Base-by-base conservation (phyloP, 2,113 vertebrate species). In the Anas platyrhynchos region DNA sequence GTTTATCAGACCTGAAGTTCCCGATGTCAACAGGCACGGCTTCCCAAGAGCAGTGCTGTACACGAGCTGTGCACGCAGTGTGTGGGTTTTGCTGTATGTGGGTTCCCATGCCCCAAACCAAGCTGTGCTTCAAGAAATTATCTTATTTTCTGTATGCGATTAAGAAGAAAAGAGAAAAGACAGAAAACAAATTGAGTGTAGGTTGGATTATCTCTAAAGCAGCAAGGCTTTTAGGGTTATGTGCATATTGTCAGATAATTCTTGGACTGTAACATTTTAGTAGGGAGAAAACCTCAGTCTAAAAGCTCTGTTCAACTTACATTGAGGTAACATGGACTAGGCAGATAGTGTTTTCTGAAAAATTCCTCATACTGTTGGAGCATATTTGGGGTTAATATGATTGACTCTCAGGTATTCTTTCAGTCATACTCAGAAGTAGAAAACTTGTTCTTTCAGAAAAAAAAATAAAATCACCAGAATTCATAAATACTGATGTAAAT, bases 171-270 rank as follows among this genome's bases (percentile, higher is more conserved):
- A 54, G 31, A 85, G 26, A 65, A 9, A 69, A 62, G 20, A 22
- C 11, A 36, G 44, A 68, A 79, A 63, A 16, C 4, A 11, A 76
- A 32, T 50, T 11, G 34, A 34, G 7, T 12, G 34, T 67, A 18
- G 7, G 59, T 68, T 79, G 23, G 9, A 13, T 79, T 83, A 31
- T 65, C 62, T 76, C 27, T 54, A n/a, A 75, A 72, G 29, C 50
- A 75, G 38, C 31, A 48, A 56, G 36, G 6, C 26, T 89, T 87
- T 89, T 71, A 55, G 26, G 38, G 62, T 3, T 44, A 32, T 56
- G 79, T 61, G 25, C 86, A 63, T 66, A 18, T 9, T 66, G n/a
- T 74, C 75, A 86, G 56, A 82, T 67, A 38, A 63, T 93, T 95
- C 94, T 63, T 66, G 65, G n/a, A 59, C 29, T 31, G 18, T 56